These are phyloP conservation scores for Parauchenoglanis ngamensis DNA, from an alignment of 2,797 vertebrate species.

Conservation along the genomic window DNA sequence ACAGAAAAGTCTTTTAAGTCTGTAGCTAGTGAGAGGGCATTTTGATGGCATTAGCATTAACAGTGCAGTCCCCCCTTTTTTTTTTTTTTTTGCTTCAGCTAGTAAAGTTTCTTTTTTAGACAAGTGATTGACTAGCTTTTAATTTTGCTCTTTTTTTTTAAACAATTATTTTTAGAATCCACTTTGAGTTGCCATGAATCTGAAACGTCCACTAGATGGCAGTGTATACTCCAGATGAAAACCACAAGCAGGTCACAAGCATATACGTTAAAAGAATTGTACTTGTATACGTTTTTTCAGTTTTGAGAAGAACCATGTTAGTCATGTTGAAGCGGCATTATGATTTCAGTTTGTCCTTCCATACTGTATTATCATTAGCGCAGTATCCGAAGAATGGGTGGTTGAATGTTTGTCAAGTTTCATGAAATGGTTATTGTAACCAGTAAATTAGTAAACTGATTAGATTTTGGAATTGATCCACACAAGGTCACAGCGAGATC, in stretches of 20 bases:
- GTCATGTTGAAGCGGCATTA: no score
- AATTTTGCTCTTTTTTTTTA: background rate
- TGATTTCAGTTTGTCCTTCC: no score
- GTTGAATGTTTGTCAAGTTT: background rate
- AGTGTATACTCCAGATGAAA: background rate
- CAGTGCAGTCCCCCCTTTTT: background rate
- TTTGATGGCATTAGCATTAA: background rate
- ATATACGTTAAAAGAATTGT: background rate
- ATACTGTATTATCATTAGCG: no score
- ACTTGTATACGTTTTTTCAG: background rate
- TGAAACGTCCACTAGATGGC: constrained; percentile 14
- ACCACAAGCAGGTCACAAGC: background rate
- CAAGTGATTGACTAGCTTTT: background rate
- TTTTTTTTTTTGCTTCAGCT: background rate
- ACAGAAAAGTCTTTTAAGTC: background rate
- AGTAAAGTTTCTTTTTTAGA: background rate
- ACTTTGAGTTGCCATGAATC: background rate
- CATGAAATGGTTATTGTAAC: background rate
- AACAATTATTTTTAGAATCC: no score
- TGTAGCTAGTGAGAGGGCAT: background rate
- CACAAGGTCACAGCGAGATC: background rate
- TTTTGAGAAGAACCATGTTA: background rate
- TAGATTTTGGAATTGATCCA: background rate
- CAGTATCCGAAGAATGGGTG: no score
- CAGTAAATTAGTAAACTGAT: background rate